Evolutionary conservation across 37 sponge, comb jelly and placozoan genomes (phyloP), one percentile per base, ranked within the genome.

Genomic region (Aphrocallistes beatrix): DNA sequence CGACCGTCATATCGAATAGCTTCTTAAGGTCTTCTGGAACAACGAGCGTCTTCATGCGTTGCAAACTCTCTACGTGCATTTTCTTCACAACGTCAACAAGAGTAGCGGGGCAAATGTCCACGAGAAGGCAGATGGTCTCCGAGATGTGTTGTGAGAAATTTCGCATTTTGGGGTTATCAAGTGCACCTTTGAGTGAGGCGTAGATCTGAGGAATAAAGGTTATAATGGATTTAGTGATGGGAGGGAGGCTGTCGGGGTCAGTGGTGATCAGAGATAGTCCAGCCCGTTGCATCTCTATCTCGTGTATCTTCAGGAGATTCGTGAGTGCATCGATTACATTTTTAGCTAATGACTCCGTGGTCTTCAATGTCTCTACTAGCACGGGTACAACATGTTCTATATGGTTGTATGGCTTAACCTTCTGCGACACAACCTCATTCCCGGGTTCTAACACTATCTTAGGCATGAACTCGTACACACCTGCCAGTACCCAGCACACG

Each of bases 21-120:
- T 60, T 60, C 75, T 60, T 60, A 28, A 60, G 75, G 75, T 60
- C 75, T 13, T 60, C 75, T 19, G 75, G 75, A 13, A 60, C 75
- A 25, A 60, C 21, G 3, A 60, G 75, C 17, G 75, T 13, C n/a
- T 60, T 60, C n/a, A 60, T 60, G 10, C n/a, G 10, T 6, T 60
- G 75, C 75, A 60, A 60, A 60, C 75, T 60, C 75, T 60, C 75
- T 30, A 60, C 75, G 34, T 60, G 75, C n/a, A 60, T 60, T 60
- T 60, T 60, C 75, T 60, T 60, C 3, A 60, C 75, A 13, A 28
- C 34, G 34, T 60, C 75, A 21, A 60, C 75, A 19, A 60, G 75
- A 6, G 75, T 3, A 3, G 75, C 75, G 10, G 75, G 75, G n/a
- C 75, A 60, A 6, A 60, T 3, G 32, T 60, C 75, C 10, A 60